These are phyloP conservation scores for Noctua janthina DNA, from an alignment of 2,888 invertebrate species.

Conservation along the genomic window DNA sequence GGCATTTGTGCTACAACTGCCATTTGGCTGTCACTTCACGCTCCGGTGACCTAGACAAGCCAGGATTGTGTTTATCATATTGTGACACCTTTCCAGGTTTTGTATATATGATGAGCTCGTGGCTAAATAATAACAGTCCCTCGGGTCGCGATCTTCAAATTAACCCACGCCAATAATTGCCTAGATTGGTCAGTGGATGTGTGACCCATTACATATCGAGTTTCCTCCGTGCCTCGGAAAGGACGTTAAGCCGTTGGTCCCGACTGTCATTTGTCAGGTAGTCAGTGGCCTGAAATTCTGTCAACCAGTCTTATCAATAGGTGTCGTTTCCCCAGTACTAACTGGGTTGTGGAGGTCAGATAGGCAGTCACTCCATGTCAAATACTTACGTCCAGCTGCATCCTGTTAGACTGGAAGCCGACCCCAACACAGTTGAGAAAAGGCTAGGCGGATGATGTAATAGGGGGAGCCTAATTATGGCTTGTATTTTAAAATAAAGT, in stretches of 20 bases:
- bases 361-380: neutral
- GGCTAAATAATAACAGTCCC: neutral
- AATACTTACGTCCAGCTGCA: neutral
- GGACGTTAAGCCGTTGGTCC: no score
- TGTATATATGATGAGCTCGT: neutral
- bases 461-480: no score
- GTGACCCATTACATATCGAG: neutral
- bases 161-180: neutral
- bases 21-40: constrained; percentile 61
- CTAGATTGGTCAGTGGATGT: neutral
- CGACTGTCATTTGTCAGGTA: neutral
- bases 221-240: neutral
- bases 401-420: neutral
- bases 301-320: neutral
- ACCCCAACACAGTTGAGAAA: neutral
- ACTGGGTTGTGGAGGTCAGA: neutral
- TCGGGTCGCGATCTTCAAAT: neutral
- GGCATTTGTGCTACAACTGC: constrained; percentile 62
- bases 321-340: neutral
- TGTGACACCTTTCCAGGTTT: neutral
- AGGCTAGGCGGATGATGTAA: neutral
- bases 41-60: constrained; percentile 38
- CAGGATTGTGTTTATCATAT: constrained; percentile 23
- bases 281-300: neutral
- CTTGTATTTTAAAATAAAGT: neutral